Conservation (phyloP, 23 tunicate genomes). For the Styela clava region DNA sequence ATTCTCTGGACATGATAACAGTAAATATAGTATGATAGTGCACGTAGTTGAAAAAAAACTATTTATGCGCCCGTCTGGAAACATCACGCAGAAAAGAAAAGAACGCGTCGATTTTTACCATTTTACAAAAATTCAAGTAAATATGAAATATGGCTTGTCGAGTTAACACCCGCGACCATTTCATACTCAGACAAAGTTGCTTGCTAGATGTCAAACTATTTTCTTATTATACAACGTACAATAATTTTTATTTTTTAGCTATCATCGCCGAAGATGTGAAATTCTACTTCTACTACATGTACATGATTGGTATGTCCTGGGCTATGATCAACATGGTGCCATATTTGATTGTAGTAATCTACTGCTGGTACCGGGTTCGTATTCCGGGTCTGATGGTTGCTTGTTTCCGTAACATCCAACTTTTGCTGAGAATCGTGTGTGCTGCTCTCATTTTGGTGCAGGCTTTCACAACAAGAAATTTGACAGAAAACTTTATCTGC, state of each 20-base stretch:
- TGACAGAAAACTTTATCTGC: constrained; percentile 91
- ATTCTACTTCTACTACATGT: constrained; percentile 99
- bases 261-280: constrained; percentile 61
- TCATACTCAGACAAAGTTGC: no score
- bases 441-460: constrained; percentile 86
- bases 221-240: no score
- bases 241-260: constrained; percentile 42
- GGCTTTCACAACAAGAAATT: constrained; percentile 92
- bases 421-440: constrained; percentile 70
- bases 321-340: constrained; percentile 96
- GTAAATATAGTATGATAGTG: no score
- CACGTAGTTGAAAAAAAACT: no score
- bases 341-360: constrained; percentile 95
- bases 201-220: no score
- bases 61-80: no score
- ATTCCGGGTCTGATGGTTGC: constrained; percentile 96
- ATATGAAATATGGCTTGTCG: no score
- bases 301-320: constrained; percentile 99
- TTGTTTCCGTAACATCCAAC: constrained; percentile 84
- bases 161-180: no score
- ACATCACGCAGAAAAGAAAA: no score
- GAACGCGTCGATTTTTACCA: no score
- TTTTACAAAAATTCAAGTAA: no score
- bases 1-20: no score
- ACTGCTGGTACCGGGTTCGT: constrained; percentile 97